Evolutionary conservation across 2,113 vertebrate genomes (phyloP), one percentile per base, ranked within the genome.

Genomic region (Panthera uncia): DNA sequence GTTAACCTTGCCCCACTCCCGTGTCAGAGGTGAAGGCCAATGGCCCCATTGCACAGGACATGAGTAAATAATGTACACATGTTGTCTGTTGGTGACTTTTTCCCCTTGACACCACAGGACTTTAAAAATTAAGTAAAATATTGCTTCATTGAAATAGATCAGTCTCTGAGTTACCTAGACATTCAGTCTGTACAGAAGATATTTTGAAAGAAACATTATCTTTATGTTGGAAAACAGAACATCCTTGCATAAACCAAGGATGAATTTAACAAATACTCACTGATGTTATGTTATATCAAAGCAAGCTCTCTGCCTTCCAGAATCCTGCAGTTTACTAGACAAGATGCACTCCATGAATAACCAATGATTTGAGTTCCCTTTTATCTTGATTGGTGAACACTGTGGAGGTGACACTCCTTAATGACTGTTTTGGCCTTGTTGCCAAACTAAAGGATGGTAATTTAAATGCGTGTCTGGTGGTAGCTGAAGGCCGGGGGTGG

Each of bases 401-500:
- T 73, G 19, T 19, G 3, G 88, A 94, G 76, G 31, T n/a, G 27
- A 90, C 89, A 63, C 48, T 86, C 57, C 48, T 41, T 55, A n/a
- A 18, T 80, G 55, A 79, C 55, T 93, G 10, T 71, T 69, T 68
- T 65, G 87, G 18, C 69, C 38, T 4, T n/a, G 9, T 23, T 71
- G 50, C 61, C 61, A 83, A 15, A 61, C 68, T 57, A 45, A 89
- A 71, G 61, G 16, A 23, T 50, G 11, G 1, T n/a, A 2, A 45
- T 29, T 31, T 31, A n/a, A 27, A 33, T 65, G 2, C 79, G 33
- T 55, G 16, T 45, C 27, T 79, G 31, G 61, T 41, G 61, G 74
- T 66, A 15, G n/a, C 15, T 0, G 2, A 5, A 36, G 45, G 31
- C 1, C 0, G 5, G 71, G 71, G 71, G 71, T 3, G 7, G 11